Percentiles rank a stretch among this genome's conserved stretches.
phyloP scores from a whole-genome alignment of 2,113 vertebrate genomes.

The Elaphurus davidianus region DNA sequence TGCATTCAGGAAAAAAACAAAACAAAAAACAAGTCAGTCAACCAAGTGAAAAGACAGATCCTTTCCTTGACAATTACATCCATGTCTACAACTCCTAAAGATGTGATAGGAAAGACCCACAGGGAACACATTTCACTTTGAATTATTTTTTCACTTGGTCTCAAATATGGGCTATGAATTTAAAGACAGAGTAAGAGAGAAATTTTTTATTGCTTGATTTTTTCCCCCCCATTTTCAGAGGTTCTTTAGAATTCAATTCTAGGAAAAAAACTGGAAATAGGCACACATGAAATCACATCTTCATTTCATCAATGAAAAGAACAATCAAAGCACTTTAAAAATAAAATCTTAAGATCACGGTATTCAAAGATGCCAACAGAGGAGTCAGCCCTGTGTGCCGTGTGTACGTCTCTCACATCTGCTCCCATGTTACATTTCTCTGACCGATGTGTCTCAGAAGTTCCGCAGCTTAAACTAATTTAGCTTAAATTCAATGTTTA shows the following conservation, averaged over 20 bases:
- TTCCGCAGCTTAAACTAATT: conserved; percentile 5
- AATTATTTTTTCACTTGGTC: neutral
- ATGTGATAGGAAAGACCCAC: neutral
- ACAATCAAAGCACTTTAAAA: neutral
- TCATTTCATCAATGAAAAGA: conserved; percentile 13
- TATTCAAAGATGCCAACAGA: neutral
- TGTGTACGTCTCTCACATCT: too few species aligned
- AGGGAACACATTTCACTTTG: neutral
- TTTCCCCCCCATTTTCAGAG: neutral
- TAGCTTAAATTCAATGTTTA: conserved; percentile 3
- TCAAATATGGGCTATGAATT: neutral
- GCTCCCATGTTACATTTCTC: neutral
- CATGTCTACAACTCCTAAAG: neutral
- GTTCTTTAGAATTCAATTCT: conserved; percentile 14
- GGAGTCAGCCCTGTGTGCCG: neutral
- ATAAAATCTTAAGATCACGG: neutral
- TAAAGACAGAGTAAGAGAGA: neutral
- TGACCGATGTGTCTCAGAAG: neutral
- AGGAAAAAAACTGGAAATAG: neutral
- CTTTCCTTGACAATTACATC: neutral
- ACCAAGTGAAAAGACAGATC: neutral
- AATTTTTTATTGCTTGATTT: neutral
- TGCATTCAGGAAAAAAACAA: neutral
- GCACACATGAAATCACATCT: neutral
- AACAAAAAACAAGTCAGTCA: neutral